Percentiles rank a stretch among this genome's conserved stretches.
Conservation (phyloP, 2,113 vertebrate species). For the Vireo altiloquus region DNA sequence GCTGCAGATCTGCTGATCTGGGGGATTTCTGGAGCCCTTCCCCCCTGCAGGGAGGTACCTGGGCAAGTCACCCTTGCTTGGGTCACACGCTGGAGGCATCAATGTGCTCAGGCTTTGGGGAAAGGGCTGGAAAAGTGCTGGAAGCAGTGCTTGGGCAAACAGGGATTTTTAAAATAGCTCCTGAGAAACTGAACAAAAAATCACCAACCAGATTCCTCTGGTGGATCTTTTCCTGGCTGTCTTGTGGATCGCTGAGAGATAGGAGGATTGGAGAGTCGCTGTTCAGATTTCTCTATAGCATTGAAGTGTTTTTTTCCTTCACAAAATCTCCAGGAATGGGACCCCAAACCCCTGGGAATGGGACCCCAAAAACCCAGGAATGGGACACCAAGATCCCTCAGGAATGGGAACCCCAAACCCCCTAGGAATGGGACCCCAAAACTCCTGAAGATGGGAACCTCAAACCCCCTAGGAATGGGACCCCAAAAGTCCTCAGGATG, state of each 20-base stretch:
- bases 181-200: neutral
- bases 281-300: neutral
- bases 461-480: too few species aligned
- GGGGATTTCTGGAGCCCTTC: neutral
- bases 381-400: too few species aligned
- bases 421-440: neutral
- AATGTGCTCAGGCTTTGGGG: accelerated
- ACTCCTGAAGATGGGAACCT: neutral
- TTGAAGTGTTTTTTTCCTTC: neutral
- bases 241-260: neutral
- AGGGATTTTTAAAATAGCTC: neutral
- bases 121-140: neutral
- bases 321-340: neutral
- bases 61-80: neutral
- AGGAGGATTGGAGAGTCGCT: accelerated
- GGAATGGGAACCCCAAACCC: neutral
- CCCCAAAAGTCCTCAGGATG: too few species aligned
- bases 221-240: neutral
- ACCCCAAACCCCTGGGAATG: too few species aligned
- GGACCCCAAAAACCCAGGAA: too few species aligned
- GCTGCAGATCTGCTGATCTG: neutral
- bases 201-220: neutral
- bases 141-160: neutral
- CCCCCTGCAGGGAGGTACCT: neutral
- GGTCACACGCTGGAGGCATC: too few species aligned